phyloP scores from a whole-genome alignment of 1,140 invertebrate genomes.

The Goniozus legneri region DNA sequence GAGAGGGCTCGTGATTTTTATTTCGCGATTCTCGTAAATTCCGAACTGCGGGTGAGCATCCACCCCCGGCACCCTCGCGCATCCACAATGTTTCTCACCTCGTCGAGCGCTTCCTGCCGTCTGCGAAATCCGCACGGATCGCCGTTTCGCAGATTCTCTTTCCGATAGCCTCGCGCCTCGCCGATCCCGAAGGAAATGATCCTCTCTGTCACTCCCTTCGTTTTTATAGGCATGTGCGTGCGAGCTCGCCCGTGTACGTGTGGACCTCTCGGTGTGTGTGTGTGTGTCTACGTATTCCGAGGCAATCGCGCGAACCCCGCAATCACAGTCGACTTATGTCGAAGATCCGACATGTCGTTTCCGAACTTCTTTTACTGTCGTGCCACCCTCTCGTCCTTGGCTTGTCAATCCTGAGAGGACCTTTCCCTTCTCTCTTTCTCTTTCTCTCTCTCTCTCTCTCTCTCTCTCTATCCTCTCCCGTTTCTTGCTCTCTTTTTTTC shows the following conservation, averaged over 20 bases:
- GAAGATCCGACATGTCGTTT: too few species aligned
- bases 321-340: constrained; percentile 4
- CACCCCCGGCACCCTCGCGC: background rate
- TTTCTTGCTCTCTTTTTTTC: too few species aligned
- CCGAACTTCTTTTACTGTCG: too few species aligned
- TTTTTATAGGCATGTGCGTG: too few species aligned
- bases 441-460: too few species aligned
- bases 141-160: constrained; percentile 5
- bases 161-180: background rate
- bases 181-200: background rate
- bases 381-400: too few species aligned
- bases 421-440: too few species aligned
- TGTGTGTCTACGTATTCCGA: constrained; percentile 6
- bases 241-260: too few species aligned
- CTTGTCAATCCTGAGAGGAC: too few species aligned
- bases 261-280: constrained; percentile 1
- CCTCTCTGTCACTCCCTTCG: background rate
- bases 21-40: constrained; percentile 34
- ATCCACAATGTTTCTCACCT: constrained; percentile 2
- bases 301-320: constrained; percentile 14
- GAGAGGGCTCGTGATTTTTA: constrained; percentile 24
- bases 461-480: too few species aligned
- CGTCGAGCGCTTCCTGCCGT: background rate
- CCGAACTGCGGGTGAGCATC: constrained; percentile 1
- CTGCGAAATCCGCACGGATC: constrained; percentile 7